Base-by-base conservation (phyloP, 2,888 invertebrate genomes). In the Arctia plantaginis region DNA sequence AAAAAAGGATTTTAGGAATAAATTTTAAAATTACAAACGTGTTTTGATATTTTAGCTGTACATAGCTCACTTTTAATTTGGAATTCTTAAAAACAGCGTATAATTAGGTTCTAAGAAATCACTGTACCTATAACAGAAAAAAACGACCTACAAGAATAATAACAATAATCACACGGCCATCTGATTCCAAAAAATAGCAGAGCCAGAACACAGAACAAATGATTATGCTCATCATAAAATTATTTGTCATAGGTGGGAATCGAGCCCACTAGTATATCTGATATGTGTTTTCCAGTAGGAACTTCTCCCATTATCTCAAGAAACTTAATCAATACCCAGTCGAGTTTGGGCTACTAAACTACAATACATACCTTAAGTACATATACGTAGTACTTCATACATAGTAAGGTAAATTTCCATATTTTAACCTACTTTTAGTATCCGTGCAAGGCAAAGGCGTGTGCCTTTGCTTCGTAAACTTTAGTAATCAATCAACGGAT, bases 401-500 rank as follows among this genome's bases (percentile, higher is more conserved):
- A 20, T 23, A 51, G 8, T 0, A 51, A 51, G 51, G 20, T 51
- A 51, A 51, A 51, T 51, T 51, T 23, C 13, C 59, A 59, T 59
- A 59, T 15, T 59, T 27, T 27, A 0, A 59, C 30, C 15, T 30
- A 27, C 12, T 59, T 59, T 30, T 30, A 15, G 27, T 59, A 15
- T 59, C 27, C 15, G 62, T 62, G 30, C 30, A 30, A 30, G n/a
- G n/a, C n/a, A n/a, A n/a, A n/a, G n/a, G n/a, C n/a, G n/a, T 18
- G 18, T 62, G 18, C 7, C 62, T 27, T 59, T 27, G 27, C 18
- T 62, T 62, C 30, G 18, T 62, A 1, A 62, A 62, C 30, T 62
- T 62, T 62, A 30, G 30, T 30, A 44, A 67, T 67, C 67, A 30
- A 67, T 67, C 44, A 67, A 67, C 47, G 30, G 33, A 44, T 33